Evolutionary conservation across 2,888 invertebrate species (phyloP), one percentile per base, ranked within the genome.

Genomic region (Phyto melanocephala): DNA sequence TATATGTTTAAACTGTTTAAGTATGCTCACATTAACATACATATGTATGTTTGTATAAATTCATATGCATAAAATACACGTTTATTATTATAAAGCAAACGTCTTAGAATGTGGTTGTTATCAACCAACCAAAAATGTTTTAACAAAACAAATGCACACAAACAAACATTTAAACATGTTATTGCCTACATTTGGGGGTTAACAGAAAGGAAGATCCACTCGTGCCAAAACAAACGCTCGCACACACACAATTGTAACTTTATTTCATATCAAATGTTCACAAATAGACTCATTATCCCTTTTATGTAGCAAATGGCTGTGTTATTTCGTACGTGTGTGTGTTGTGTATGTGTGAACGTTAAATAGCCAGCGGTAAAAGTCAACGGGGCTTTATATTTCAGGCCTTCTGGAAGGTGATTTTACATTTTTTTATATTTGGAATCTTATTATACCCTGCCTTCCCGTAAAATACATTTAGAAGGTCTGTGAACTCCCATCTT

Each of bases 261-360:
- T 80, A 78, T 75, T 72, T 65, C 52, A 76, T 47, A 76, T 68
- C 71, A 71, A 80, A 77, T 80, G 80, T 78, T 68, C 71, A 68
- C 77, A 81, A 81, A 74, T 74, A 74, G 72, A 81, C 74, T 81
- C 81, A 81, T 81, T 81, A 81, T 77, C 77, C 77, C 58, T 78
- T 68, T 80, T 75, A 63, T 63, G 56, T 58, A 56, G 74, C 56
- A 15, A 60, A 40, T 58, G 28, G 15, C 37, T 56, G 52, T 65
- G 52, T 42, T 22, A 60, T 72, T 40, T 63, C 28, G 24, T 20
- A 47, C 10, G 7, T 17, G 20, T 47, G 1, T 50, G 65, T 24
- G 54, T 17, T n/a, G 15, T 47, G 42, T 50, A 15, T 47, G 70
- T 47, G 58, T 35, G n/a, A n/a, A n/a, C n/a, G n/a, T n/a, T n/a